Evolutionary conservation across 2,797 vertebrate genomes (phyloP).

Genomic region (Bucorvus abyssinicus): DNA sequence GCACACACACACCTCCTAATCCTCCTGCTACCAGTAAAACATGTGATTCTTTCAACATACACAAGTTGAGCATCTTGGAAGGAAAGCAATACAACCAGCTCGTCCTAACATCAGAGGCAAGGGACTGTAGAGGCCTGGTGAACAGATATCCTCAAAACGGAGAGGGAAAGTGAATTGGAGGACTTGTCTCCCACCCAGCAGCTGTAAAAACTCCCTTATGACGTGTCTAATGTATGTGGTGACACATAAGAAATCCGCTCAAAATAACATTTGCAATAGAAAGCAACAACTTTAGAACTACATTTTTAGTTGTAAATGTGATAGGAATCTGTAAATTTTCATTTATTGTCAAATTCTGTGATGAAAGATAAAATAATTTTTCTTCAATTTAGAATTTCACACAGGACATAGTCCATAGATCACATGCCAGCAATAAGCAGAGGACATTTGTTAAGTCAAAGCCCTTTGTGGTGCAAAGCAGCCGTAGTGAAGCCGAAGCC

Average conservation of each 20-base stretch:
- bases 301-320: background rate
- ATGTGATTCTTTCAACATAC: background rate
- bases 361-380: background rate
- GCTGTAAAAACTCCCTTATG: background rate
- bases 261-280: background rate
- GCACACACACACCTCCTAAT: background rate
- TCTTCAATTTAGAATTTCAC: background rate
- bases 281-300: background rate
- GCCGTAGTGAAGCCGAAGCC: background rate
- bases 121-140: background rate
- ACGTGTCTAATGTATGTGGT: background rate
- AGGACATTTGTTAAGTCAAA: background rate
- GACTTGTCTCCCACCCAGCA: background rate
- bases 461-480: background rate
- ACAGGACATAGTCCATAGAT: background rate
- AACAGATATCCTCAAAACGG: background rate
- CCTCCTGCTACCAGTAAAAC: background rate
- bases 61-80: background rate
- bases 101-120: fast-evolving
- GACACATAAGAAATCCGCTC: background rate
- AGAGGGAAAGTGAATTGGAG: background rate
- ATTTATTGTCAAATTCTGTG: background rate
- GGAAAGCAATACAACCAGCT: background rate
- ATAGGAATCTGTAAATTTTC: background rate
- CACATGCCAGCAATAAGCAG: background rate